Evolutionary conservation across 2,113 vertebrate genomes (phyloP), one percentile per base, ranked within the genome.

Genomic region (Phaethornis superciliosus): DNA sequence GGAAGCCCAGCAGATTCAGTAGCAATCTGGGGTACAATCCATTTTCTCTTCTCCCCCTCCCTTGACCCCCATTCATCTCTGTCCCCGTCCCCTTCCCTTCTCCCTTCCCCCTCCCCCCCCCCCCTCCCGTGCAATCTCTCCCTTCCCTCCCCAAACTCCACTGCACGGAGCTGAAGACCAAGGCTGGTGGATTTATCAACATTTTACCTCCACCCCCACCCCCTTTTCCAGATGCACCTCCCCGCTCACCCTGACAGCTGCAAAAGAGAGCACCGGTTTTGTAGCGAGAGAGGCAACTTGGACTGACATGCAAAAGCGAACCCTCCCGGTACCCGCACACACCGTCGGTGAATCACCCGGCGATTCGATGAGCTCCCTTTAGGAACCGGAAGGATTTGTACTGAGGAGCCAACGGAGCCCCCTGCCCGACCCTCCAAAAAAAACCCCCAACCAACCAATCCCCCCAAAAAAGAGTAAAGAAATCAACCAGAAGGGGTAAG

Each of bases 271-370:
- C 95, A 82, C 94, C 67, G 89, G 58, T 95, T 97, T 93, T 87
- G 89, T 91, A 96, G 97, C 94, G 24, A 96, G 97, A 94, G 6
- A 89, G 95, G 96, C 97, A 95, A 97, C 88, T 98, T 84, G 85
- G 94, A 96, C 96, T 97, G 98, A 96, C 96, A 98, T 98, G 98
- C 96, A 83, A 95, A 93, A 96, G 94, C 96, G 94, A 91, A 12
- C 68, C 94, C 94, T 76, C 93, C 89, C 92, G 91, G 91, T 86
- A 89, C 96, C 94, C 85, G 88, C 95, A 89, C 91, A 81, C 93
- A 91, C 94, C 97, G 97, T 89, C 97, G 96, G 96, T 96, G 94
- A 96, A 95, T 95, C 83, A 59, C 97, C 96, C 93, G 95, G 97
- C 93, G 97, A 96, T 96, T 97, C 97, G 92, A 97, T 98, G 98